These are phyloP conservation scores for Microtus montanus DNA, from an alignment of 2,113 vertebrate genomes.

Conservation along the genomic window DNA sequence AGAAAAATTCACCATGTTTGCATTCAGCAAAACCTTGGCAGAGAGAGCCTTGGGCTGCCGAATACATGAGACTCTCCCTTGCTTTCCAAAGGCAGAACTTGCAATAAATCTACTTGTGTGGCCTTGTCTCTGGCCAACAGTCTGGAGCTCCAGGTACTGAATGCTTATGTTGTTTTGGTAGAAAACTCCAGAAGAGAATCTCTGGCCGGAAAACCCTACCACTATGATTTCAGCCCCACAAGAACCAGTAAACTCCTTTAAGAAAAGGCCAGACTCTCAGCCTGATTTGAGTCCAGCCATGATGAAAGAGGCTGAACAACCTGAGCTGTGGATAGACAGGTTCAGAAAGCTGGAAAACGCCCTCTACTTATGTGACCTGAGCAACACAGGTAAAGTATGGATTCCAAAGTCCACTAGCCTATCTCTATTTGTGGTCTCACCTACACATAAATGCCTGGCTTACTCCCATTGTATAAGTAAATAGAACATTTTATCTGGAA, in stretches of 20 bases:
- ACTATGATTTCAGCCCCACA: slow-evolving; percentile 5
- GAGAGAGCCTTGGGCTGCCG: not conserved
- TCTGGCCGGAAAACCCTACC: not conserved
- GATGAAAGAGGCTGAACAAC: slow-evolving; percentile 26
- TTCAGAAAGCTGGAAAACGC: slow-evolving; percentile 81
- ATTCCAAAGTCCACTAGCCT: not conserved
- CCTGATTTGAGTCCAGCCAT: not conserved
- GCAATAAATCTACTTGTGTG: slow-evolving; percentile 52
- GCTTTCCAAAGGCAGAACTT: slow-evolving; percentile 35
- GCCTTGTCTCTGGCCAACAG: slow-evolving; percentile 18
- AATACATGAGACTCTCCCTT: slow-evolving; percentile 39
- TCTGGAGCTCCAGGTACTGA: slow-evolving; percentile 33
- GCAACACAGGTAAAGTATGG: slow-evolving; percentile 77
- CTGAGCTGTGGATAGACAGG: slow-evolving; percentile 77
- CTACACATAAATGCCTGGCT: not conserved
- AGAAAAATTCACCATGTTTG: slow-evolving; percentile 12
- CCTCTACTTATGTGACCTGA: slow-evolving; percentile 75
- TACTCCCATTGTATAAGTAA: slow-evolving; percentile 28
- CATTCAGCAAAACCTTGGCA: slow-evolving; percentile 45
- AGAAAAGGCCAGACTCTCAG: slow-evolving; percentile 38
- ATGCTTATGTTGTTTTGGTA: slow-evolving; percentile 63
- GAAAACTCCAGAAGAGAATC: slow-evolving; percentile 53
- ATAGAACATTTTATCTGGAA: not conserved
- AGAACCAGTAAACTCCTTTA: not conserved
- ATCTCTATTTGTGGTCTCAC: not conserved